Percentiles rank a stretch among this genome's conserved stretches.
Conservation (phyloP, 2,888 invertebrate species). For the Luperina testacea region DNA sequence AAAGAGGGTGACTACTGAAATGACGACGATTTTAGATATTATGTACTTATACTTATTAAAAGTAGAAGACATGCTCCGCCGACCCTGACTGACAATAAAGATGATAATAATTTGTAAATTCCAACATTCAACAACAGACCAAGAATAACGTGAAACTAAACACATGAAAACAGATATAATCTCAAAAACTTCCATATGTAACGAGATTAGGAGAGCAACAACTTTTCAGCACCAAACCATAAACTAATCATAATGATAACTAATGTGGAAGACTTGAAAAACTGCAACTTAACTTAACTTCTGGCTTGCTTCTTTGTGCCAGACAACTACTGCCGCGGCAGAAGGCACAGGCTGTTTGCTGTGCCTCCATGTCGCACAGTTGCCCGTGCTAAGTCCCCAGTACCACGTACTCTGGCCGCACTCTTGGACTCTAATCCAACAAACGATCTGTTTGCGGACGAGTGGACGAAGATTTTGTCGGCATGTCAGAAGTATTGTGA, state of each 20-base stretch:
- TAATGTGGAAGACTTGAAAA: not conserved
- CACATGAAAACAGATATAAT: not conserved
- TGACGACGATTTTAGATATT: not conserved
- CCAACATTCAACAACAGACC: not conserved
- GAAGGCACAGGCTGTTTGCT: no score
- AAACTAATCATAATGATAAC: slow-evolving; percentile 19
- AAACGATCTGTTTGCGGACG: no score
- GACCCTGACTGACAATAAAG: not conserved
- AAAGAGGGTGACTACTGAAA: not conserved
- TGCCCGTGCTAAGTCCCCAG: no score
- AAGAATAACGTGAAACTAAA: not conserved
- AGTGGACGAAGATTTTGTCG: no score
- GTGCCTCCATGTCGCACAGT: no score
- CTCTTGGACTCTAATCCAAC: no score
- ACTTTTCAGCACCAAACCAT: not conserved
- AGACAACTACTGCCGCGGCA: no score
- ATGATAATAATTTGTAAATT: not conserved
- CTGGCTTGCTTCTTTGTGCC: no score
- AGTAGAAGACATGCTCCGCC: not conserved
- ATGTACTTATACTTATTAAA: not conserved
- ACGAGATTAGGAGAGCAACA: not conserved
- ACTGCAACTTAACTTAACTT: not conserved
- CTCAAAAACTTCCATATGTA: not conserved
- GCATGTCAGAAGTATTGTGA: no score
- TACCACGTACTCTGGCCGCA: no score